phyloP scores from a whole-genome alignment of 1,140 invertebrate genomes.

The Vanessa tameamea region DNA sequence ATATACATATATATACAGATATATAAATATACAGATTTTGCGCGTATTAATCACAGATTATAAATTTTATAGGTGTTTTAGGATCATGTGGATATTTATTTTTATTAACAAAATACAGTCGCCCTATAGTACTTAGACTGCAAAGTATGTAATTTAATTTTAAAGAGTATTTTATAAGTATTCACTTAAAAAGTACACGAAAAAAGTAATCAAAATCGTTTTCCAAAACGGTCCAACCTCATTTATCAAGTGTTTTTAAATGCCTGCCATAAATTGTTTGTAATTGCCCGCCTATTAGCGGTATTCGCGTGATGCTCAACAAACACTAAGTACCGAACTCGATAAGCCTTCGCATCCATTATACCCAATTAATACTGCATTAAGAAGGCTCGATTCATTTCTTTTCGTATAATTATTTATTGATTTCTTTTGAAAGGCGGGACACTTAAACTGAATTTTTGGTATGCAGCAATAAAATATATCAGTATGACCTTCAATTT shows the following conservation, averaged over 20 bases:
- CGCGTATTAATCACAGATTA: no score
- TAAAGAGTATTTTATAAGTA: neutral
- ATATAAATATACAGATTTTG: no score
- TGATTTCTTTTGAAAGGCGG: slow-evolving; percentile 10
- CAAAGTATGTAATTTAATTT: neutral
- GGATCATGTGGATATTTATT: no score
- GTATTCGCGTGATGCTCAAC: slow-evolving; percentile 37
- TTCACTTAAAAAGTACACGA: slow-evolving; percentile 8
- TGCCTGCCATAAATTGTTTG: slow-evolving; percentile 38
- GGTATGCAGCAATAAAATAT: neutral
- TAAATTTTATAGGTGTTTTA: no score
- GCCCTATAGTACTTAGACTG: no score
- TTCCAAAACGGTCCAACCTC: slow-evolving; percentile 23
- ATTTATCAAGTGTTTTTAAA: slow-evolving; percentile 37
- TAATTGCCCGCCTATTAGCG: slow-evolving; percentile 42
- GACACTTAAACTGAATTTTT: neutral
- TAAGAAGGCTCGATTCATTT: slow-evolving; percentile 15
- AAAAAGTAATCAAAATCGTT: slow-evolving; percentile 20
- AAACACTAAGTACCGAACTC: slow-evolving; percentile 22
- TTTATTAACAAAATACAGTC: no score
- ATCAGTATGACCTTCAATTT: slow-evolving; percentile 1
- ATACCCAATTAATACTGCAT: slow-evolving; percentile 28
- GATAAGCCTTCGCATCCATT: slow-evolving; percentile 20
- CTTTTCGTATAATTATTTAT: slow-evolving; percentile 11
- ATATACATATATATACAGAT: no score